Conservation (phyloP, 2,797 vertebrate genomes). For the Gambelia wislizenii region DNA sequence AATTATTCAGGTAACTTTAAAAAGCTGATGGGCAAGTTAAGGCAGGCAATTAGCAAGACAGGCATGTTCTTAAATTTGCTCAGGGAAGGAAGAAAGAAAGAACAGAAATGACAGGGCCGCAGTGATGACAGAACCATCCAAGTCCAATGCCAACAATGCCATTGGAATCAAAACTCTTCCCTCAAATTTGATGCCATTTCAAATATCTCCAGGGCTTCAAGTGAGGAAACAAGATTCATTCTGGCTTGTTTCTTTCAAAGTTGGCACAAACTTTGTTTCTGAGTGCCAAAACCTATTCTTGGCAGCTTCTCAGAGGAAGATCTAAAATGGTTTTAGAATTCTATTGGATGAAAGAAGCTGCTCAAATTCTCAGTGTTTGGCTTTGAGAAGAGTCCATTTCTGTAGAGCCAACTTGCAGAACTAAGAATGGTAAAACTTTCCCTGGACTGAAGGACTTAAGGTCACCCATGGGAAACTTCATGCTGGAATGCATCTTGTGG, state of each 20-base stretch:
- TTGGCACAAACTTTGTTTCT: not conserved
- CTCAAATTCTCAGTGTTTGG: not conserved
- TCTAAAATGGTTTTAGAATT: not conserved
- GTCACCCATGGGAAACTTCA: not conserved
- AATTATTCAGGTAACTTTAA: constrained; percentile 35
- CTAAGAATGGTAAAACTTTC: not conserved
- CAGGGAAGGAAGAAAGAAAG: accelerated
- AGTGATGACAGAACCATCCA: not conserved
- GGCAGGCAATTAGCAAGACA: not conserved
- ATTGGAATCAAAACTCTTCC: not conserved
- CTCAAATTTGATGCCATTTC: not conserved
- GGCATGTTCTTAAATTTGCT: not conserved
- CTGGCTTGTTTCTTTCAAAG: not conserved
- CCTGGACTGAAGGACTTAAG: not conserved
- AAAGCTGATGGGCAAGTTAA: not conserved
- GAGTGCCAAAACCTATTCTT: not conserved
- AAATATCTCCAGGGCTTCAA: not conserved
- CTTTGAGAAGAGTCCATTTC: too few relatives aligned
- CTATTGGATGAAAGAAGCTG: not conserved
- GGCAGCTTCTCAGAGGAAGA: not conserved
- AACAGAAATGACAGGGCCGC: not conserved
- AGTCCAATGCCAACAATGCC: too few relatives aligned
- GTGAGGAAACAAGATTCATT: not conserved
- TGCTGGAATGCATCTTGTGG: too few relatives aligned
- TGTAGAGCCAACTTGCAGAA: not conserved